These are phyloP conservation scores for Kradibia gibbosae DNA, from an alignment of 1,140 invertebrate species.

Conservation along the genomic window DNA sequence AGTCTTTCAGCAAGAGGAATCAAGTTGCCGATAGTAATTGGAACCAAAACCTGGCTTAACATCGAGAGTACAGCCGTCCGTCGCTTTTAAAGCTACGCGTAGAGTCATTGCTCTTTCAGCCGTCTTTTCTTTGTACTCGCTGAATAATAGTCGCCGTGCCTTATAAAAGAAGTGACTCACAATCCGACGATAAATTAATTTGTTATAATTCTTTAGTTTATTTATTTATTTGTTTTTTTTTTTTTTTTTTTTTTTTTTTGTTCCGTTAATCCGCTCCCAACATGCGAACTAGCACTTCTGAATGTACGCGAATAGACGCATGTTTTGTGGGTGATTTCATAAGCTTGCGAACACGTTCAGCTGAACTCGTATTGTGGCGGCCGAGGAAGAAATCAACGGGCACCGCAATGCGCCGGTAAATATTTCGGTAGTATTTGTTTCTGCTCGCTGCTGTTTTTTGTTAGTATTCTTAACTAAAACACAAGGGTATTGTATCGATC, in stretches of 20 bases:
- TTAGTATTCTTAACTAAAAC: too few species aligned
- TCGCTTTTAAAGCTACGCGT: neutral
- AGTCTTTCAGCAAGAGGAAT: conserved; percentile 30
- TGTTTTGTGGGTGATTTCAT: neutral
- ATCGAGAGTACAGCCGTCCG: conserved; percentile 5
- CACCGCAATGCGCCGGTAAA: neutral
- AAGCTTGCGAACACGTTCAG: too few species aligned
- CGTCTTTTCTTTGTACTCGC: conserved; percentile 7
- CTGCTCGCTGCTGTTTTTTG: neutral
- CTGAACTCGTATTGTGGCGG: too few species aligned
- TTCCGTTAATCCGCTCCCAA: neutral
- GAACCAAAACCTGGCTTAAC: conserved; percentile 30
- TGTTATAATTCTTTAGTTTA: conserved; percentile 13
- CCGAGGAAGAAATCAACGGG: too few species aligned
- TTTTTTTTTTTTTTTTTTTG: neutral
- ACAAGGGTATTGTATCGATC: neutral
- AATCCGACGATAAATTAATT: conserved; percentile 5
- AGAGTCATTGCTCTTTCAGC: conserved; percentile 31
- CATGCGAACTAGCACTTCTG: neutral
- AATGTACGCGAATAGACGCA: neutral
- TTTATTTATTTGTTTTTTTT: too few species aligned
- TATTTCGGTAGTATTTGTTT: neutral
- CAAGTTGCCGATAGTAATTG: conserved; percentile 36
- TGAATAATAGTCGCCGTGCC: neutral
- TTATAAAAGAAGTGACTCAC: conserved; percentile 10